Percentiles rank a stretch among this genome's conserved stretches.
phyloP scores from a whole-genome alignment of 2,113 vertebrate species.

The Centropristis striata region DNA sequence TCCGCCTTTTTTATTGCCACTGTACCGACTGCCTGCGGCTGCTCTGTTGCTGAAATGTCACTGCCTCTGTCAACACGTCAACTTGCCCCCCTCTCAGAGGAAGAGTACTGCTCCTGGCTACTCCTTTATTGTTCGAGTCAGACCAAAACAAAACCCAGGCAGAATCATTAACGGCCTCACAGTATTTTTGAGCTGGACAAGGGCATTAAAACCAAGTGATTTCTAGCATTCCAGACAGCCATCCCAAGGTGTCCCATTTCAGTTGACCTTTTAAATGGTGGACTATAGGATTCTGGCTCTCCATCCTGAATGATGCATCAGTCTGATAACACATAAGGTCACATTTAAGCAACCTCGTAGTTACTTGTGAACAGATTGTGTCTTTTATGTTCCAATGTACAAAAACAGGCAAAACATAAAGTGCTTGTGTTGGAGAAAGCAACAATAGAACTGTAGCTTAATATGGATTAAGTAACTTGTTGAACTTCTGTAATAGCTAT shows the following conservation, averaged over 20 bases:
- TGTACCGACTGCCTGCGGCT: background rate
- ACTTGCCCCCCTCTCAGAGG: background rate
- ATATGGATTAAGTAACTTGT: background rate
- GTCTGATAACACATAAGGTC: background rate
- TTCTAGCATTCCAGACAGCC: background rate
- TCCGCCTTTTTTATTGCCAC: background rate
- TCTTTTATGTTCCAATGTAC: background rate
- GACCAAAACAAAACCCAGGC: background rate
- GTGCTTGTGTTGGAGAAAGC: background rate
- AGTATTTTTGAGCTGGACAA: background rate
- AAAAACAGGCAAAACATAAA: background rate
- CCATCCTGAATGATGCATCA: background rate
- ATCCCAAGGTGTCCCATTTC: background rate
- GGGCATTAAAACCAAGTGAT: background rate
- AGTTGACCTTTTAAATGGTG: background rate
- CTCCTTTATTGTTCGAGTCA: background rate
- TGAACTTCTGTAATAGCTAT: background rate
- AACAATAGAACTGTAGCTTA: background rate
- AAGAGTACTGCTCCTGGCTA: slow-evolving; percentile 12
- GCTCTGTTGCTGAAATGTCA: slow-evolving; percentile 3
- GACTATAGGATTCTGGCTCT: background rate
- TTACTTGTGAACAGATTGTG: background rate
- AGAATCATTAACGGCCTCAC: background rate
- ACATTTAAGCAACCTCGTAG: background rate
- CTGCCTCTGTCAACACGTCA: slow-evolving; percentile 7